Evolutionary conservation across 2,888 invertebrate species (phyloP).

Genomic region (Philonicus albiceps): DNA sequence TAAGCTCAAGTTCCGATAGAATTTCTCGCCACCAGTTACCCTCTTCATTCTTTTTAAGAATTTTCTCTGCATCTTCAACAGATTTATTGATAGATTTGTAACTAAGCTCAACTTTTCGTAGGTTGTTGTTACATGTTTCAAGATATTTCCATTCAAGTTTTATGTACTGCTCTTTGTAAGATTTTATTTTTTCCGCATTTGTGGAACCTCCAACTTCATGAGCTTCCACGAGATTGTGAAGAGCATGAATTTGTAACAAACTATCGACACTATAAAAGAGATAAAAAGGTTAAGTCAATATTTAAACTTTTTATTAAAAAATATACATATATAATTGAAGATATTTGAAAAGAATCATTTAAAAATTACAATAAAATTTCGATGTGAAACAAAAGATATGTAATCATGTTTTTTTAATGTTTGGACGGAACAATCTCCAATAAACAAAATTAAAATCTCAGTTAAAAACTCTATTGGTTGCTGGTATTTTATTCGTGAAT

Average conservation of each 20-base stretch:
- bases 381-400: too few relatives aligned
- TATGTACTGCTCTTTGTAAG: conserved; percentile 61
- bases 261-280: conserved; percentile 67
- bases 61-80: neutral
- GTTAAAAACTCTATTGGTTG: too few relatives aligned
- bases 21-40: conserved; percentile 49
- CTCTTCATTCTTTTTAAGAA: conserved; percentile 12
- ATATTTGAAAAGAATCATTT: too few relatives aligned
- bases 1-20: conserved; percentile 28
- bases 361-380: too few relatives aligned
- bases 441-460: too few relatives aligned
- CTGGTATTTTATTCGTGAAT: too few relatives aligned
- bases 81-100: conserved; percentile 22
- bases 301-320: neutral
- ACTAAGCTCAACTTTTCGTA: conserved; percentile 49
- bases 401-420: too few relatives aligned
- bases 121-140: conserved; percentile 53
- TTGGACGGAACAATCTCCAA: too few relatives aligned
- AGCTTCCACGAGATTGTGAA: conserved; percentile 70
- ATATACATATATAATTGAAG: too few relatives aligned
- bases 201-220: neutral
- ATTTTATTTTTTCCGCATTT: conserved; percentile 53
- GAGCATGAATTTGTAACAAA: conserved; percentile 72
- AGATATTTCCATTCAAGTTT: conserved; percentile 69
- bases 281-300: neutral